These are phyloP conservation scores for Mixornis gularis DNA, from an alignment of 2,113 vertebrate species.

Conservation along the genomic window DNA sequence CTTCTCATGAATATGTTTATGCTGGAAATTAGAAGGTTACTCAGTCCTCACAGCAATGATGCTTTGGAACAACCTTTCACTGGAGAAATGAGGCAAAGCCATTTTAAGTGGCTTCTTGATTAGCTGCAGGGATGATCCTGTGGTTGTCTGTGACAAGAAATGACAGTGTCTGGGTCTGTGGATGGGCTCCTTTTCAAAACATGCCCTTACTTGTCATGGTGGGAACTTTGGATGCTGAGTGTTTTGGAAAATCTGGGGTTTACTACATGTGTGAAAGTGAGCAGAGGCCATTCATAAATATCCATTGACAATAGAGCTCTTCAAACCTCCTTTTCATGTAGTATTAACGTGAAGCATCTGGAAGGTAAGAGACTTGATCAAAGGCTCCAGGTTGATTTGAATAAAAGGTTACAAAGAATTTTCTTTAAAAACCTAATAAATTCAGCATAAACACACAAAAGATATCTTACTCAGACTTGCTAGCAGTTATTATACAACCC, in stretches of 20 bases:
- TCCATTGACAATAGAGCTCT: fast-evolving
- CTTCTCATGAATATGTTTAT: slow-evolving; percentile 9
- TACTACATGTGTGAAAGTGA: neutral
- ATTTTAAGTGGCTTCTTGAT: neutral
- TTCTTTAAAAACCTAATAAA: neutral
- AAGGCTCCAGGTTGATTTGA: neutral
- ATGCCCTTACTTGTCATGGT: neutral
- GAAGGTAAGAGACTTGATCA: neutral
- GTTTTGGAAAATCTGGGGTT: neutral
- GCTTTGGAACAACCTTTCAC: neutral
- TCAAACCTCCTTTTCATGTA: neutral
- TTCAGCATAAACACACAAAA: neutral
- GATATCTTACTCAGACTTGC: neutral
- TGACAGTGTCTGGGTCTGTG: neutral
- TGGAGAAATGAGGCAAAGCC: neutral
- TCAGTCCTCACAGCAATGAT: slow-evolving; percentile 1
- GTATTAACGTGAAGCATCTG: neutral
- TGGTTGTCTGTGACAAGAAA: neutral
- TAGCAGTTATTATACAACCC: neutral
- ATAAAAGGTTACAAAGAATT: neutral
- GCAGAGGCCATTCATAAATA: neutral
- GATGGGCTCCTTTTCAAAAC: neutral
- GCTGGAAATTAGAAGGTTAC: slow-evolving; percentile 45
- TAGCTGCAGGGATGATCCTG: neutral
- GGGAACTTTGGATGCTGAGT: neutral